Percentiles rank a stretch among this genome's conserved stretches.
These are phyloP conservation scores for Mungos mungo DNA, from an alignment of 2,113 vertebrate genomes.

Conservation along the genomic window DNA sequence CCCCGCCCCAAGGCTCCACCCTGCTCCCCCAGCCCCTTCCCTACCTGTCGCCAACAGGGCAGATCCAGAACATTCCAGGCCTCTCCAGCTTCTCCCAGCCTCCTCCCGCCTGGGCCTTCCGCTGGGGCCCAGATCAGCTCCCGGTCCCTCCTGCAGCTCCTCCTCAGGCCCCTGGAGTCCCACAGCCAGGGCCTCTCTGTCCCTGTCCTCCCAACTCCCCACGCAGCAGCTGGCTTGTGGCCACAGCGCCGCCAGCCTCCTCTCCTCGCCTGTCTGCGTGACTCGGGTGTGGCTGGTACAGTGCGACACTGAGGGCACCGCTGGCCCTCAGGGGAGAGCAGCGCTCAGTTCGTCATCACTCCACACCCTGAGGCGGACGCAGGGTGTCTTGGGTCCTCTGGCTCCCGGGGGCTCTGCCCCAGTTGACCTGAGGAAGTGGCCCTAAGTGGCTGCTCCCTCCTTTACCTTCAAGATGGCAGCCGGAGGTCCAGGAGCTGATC, in stretches of 20 bases:
- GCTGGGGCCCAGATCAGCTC: background rate
- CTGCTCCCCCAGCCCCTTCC: accelerated
- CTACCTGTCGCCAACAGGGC: background rate
- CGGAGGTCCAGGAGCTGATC: constrained; percentile 87
- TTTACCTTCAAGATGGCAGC: constrained; percentile 89
- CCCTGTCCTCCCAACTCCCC: background rate
- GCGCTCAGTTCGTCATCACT: accelerated
- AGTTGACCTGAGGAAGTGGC: background rate
- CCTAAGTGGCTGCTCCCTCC: background rate
- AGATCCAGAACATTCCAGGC: background rate
- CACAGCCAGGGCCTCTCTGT: accelerated
- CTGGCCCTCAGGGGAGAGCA: too few species aligned
- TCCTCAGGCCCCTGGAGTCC: background rate
- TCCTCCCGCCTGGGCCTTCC: background rate
- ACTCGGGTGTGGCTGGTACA: accelerated
- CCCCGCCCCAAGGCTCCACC: background rate
- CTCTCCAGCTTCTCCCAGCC: background rate
- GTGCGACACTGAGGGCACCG: too few species aligned
- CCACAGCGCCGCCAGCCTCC: constrained; percentile 1
- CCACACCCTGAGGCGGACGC: background rate
- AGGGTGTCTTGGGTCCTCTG: background rate
- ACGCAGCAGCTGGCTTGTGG: too few species aligned
- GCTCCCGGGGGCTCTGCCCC: background rate
- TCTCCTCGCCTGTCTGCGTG: background rate
- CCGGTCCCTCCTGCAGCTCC: accelerated